Evolutionary conservation across 2,888 invertebrate genomes (phyloP).

Genomic region (Schizotus pectinicornis): DNA sequence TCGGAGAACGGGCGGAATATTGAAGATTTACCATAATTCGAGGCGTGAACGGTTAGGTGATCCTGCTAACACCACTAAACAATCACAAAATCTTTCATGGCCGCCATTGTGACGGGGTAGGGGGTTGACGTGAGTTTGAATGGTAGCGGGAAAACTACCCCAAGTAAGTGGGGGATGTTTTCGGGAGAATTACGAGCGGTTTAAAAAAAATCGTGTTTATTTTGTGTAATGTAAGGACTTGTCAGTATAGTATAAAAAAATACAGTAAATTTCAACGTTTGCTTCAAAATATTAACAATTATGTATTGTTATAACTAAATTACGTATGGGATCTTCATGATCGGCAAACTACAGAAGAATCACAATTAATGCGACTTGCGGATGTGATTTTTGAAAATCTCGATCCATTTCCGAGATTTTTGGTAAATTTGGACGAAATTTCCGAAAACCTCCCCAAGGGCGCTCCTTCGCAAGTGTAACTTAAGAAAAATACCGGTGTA

Average conservation of each 20-base stretch:
- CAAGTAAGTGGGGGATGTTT: not conserved
- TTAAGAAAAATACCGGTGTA: slow-evolving; percentile 11
- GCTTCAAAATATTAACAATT: slow-evolving; percentile 15
- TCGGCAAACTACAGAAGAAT: slow-evolving; percentile 8
- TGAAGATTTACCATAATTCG: slow-evolving; percentile 20
- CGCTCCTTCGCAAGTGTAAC: not conserved
- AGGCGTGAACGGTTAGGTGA: slow-evolving; percentile 11
- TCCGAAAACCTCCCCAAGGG: too few species aligned
- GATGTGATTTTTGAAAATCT: too few species aligned
- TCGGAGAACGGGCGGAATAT: not conserved
- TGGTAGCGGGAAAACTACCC: slow-evolving; percentile 37
- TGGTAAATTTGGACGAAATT: too few species aligned
- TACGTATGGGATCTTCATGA: slow-evolving; percentile 7
- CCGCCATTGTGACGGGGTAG: slow-evolving; percentile 39
- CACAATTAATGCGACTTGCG: slow-evolving; percentile 4
- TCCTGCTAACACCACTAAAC: slow-evolving; percentile 24
- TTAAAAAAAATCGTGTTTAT: slow-evolving; percentile 23
- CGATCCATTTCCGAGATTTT: too few species aligned
- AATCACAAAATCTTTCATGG: slow-evolving; percentile 33
- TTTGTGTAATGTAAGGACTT: slow-evolving; percentile 17
- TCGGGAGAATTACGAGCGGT: not conserved
- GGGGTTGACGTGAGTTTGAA: slow-evolving; percentile 33
- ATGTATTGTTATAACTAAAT: slow-evolving; percentile 16
- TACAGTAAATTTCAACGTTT: slow-evolving; percentile 28
- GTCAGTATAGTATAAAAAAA: slow-evolving; percentile 31